Percentiles rank a stretch among this genome's conserved stretches.
phyloP scores from a whole-genome alignment of 2,797 vertebrate species.

The Erethizon dorsatum region DNA sequence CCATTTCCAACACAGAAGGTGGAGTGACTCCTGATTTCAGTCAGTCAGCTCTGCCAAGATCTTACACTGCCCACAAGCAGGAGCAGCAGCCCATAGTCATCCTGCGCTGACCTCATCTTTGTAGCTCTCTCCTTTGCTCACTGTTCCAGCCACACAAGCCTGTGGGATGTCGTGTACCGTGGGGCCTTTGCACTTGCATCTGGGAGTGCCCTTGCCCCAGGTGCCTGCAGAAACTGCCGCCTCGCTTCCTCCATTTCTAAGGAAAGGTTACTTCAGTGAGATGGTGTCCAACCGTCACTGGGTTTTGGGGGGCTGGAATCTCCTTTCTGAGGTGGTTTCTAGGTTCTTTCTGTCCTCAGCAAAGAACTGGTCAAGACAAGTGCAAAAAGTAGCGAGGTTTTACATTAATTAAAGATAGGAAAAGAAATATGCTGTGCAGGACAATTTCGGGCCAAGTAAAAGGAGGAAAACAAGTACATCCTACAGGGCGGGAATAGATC shows the following conservation, averaged over 20 bases:
- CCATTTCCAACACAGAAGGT: neutral
- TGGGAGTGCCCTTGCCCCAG: neutral
- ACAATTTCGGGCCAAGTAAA: neutral
- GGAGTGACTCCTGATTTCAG: neutral
- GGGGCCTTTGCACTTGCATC: neutral
- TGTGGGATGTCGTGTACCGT: neutral
- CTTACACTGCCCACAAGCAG: neutral
- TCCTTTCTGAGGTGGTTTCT: neutral
- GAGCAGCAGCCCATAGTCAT: neutral
- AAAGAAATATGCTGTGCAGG: neutral
- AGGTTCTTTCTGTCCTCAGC: neutral
- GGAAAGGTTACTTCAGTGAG: neutral
- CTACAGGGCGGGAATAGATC: neutral
- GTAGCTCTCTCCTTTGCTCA: neutral
- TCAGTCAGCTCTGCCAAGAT: neutral
- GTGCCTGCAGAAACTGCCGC: neutral
- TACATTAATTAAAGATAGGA: neutral
- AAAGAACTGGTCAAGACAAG: neutral
- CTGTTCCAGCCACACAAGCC: neutral
- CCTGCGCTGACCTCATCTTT: neutral
- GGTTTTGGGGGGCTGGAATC: neutral
- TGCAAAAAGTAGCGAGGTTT: neutral
- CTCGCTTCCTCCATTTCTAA: neutral
- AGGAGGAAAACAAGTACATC: neutral
- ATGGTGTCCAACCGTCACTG: neutral